A percentile compares a stretch with the other conserved stretches of the same genome.
These are phyloP conservation scores for Malurus splendens DNA, from an alignment of 2,797 vertebrate genomes.

Conservation along the genomic window DNA sequence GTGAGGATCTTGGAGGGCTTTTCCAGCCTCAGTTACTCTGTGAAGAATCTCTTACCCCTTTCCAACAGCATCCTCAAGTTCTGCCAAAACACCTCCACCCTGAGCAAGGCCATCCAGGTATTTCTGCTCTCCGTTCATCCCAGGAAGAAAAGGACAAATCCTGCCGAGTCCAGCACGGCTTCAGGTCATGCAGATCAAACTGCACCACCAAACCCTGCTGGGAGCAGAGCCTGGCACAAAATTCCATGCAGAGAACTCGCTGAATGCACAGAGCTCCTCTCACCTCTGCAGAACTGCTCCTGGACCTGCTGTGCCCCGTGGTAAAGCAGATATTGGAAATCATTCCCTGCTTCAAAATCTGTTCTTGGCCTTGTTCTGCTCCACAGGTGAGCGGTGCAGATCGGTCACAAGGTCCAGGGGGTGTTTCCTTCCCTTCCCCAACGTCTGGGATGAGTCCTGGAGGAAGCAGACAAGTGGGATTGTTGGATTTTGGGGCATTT, in stretches of 20 bases:
- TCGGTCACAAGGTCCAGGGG: not conserved
- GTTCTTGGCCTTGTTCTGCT: not conserved
- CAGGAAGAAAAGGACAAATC: not conserved
- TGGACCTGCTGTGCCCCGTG: not conserved
- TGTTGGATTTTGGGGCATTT: not conserved
- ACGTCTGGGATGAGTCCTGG: not conserved
- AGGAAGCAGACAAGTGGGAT: not conserved
- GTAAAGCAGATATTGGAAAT: conserved; percentile 13
- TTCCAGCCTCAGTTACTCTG: not conserved
- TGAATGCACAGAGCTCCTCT: not conserved
- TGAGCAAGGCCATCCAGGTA: rapidly evolving
- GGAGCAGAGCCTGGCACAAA: not conserved
- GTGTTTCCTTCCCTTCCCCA: not conserved
- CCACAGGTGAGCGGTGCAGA: not conserved
- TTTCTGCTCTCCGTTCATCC: not conserved
- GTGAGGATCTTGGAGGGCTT: not conserved
- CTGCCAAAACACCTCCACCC: not conserved
- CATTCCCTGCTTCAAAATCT: not conserved
- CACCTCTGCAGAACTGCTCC: rapidly evolving
- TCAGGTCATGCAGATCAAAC: not conserved
- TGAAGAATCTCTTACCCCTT: not conserved
- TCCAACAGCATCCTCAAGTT: not conserved
- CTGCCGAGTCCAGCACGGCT: not conserved
- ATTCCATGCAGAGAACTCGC: not conserved
- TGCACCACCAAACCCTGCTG: rapidly evolving